Base-by-base conservation (phyloP, 2,113 vertebrate genomes). In the Globicephala melas region DNA sequence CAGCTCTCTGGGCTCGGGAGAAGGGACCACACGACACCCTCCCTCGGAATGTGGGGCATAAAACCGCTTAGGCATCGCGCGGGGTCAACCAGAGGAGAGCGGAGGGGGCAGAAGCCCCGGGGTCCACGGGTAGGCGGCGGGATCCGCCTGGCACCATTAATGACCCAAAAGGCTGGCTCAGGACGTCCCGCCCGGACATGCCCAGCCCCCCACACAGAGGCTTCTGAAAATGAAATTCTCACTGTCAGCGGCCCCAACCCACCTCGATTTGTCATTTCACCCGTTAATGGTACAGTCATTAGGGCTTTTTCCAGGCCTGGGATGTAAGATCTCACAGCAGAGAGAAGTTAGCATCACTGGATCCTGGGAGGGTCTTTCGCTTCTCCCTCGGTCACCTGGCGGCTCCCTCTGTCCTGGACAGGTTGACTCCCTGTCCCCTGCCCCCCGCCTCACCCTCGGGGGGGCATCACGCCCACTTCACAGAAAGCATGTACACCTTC, bases 131-230 rank as follows among this genome's bases (percentile, higher is more conserved):
- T 5, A 18, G 5, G 0, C 3, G 1, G 65, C 3, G 41, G 14
- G 1, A 0, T 2, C 0, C 0, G 0, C 4, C 1, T 0, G 0
- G 33, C 0, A 4, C 18, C 1, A 1, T 1, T 4, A 1, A 12
- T 4, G 58, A 7, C 38, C 62, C 5, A 2, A 2, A 18, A 6
- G 9, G 1, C 55, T 0, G 11, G 44, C 14, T 0, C 1, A 0
- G 7, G 0, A 55, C 4, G 36, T 62, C 25, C 10, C 4, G 2
- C 11, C 14, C 0, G 6, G 7, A 12, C 50, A 36, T 5, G 0
- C 17, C 6, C 7, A 33, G 33, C 13, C 3, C 28, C 20, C 53
- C 4, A 8, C 4, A 2, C 0, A 0, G 65, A 80, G 73, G 67
- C 53, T 25, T 20, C 67, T 1, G 55, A 14, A n/a, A 50, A 36